Base-by-base conservation (phyloP, 2,888 invertebrate species). In the Heliconius erato region DNA sequence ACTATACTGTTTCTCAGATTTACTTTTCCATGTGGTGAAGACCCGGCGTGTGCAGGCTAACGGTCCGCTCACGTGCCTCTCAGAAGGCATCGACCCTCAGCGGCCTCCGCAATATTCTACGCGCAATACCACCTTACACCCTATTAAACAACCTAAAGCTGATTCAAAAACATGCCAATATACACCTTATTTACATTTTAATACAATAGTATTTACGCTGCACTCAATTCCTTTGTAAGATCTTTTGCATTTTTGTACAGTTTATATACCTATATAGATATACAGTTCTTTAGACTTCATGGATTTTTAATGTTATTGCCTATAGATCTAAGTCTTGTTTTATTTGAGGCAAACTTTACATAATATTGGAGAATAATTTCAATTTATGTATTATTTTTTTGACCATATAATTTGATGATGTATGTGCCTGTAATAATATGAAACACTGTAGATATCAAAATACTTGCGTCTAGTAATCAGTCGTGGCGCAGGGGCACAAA, bases 21-120 rank as follows among this genome's bases (percentile, higher is more conserved):
- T 95, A 92, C 90, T 91, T 93, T 94, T 94, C 92, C 92, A 90
- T 93, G 92, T 92, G 91, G 92, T 90, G 91, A 90, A 90, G 91
- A 91, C 91, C 89, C 90, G 89, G 91, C 88, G 92, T 92, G 92
- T 92, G 92, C 92, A 92, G 89, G 89, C 89, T 96, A 96, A 96
- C 95, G 95, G 95, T 94, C 88, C 88, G 89, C 90, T 95, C 95
- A 95, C 95, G 95, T 95, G 95, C 94, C 95, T 92, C 92, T 90
- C 88, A 90, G 90, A 89, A 94, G 95, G 91, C 95, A 96, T 94
- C 95, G 95, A 95, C 95, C 95, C 95, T 94, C 91, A 86, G 89
- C 93, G 94, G 95, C 95, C 95, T 94, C 94, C 91, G 94, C 95
- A 92, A 94, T 93, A 93, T 94, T 94, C 93, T 93, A 93, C 93